Evolutionary conservation across 2,888 invertebrate species (phyloP), one percentile per base, ranked within the genome.

Genomic region (Andricus quercusramuli): DNA sequence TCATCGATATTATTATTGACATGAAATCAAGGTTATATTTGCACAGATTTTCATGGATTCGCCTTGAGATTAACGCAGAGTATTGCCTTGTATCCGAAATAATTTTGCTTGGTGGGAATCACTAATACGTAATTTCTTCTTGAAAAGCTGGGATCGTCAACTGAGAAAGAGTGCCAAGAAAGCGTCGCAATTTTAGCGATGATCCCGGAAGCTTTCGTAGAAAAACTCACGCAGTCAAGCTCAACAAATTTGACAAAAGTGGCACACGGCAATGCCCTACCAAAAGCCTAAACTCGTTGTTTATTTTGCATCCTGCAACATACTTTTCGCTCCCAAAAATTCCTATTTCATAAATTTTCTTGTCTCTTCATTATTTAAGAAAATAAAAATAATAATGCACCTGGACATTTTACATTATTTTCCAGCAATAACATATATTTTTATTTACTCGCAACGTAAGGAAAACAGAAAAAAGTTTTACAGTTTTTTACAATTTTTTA

Each of bases 151-250:
- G 62, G 13, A 70, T 32, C 51, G 67, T 37, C 66, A 67, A 25
- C 66, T 79, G 64, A 74, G 59, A 32, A 41, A 78, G 64, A 47
- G 77, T 88, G 89, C 89, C 89, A 89, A 90, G 80, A 83, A 77
- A 80, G 80, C 84, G 82, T 78, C 82, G 84, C 87, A 89, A 89
- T 85, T 89, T 85, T 86, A 86, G 88, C 87, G 87, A 82, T 88
- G 89, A 89, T 87, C 85, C 86, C 86, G 86, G 86, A 88, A 88
- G 83, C 83, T 59, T 56, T 51, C 83, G 82, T 77, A 81, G 82
- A 77, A 79, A 84, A 82, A 80, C 79, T 79, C 83, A 80, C 83
- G 82, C 82, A 82, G 83, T 82, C 81, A 81, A 74, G 68, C 79
- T 77, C 81, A 78, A 80, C 80, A 74, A 79, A 67, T 66, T 25